A percentile compares a stretch with the other conserved stretches of the same genome.
Evolutionary conservation across 2,888 invertebrate species (phyloP).

Genomic region (Callyntrura sp.): DNA sequence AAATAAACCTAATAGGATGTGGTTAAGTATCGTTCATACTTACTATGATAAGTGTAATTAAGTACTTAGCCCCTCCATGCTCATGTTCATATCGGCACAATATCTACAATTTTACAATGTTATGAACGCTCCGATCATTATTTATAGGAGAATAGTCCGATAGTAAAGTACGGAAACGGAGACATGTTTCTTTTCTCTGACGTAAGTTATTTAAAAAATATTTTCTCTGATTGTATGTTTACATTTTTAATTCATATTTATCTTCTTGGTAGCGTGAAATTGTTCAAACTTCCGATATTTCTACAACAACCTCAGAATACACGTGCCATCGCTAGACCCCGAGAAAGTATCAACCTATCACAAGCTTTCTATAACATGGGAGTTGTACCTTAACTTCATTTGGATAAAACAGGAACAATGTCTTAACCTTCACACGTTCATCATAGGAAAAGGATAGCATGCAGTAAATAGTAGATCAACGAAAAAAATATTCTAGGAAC

Average conservation of each 20-base stretch:
- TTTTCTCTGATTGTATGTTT: not conserved
- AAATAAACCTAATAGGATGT: no score
- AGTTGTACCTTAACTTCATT: slow-evolving; percentile 25
- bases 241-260: not conserved
- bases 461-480: no score
- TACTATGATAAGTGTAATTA: no score
- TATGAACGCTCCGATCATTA: no score
- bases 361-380: slow-evolving; percentile 56
- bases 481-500: no score
- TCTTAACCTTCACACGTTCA: not conserved
- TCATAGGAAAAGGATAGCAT: not conserved
- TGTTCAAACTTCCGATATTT: not conserved
- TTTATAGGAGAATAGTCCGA: no score
- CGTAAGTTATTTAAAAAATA: not conserved
- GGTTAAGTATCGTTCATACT: no score
- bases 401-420: not conserved
- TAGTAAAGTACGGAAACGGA: no score
- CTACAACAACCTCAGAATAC: not conserved
- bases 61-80: no score
- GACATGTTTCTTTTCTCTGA: no score
- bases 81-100: no score
- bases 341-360: slow-evolving; percentile 35
- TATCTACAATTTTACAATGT: no score
- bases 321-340: slow-evolving; percentile 59
- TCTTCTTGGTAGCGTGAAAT: not conserved